Base-by-base conservation (phyloP, 2,113 vertebrate genomes). In the Thalassarche chlororhynchos region DNA sequence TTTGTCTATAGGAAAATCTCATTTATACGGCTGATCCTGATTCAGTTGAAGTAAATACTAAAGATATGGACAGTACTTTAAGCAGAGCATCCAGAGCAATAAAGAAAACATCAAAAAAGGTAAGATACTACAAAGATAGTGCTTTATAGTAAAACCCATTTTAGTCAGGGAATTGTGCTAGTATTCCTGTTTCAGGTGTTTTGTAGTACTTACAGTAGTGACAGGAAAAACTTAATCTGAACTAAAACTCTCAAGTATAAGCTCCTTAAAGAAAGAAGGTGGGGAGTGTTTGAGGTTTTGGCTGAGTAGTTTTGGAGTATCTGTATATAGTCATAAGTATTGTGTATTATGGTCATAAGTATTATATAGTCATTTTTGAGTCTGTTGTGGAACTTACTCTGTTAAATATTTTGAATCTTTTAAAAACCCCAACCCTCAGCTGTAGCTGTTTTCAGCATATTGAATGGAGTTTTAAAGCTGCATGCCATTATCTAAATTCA, bases 11-110 rank as follows among this genome's bases (percentile, higher is more conserved):
- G 99, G 99, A 99, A 97, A 99, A 99, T 95, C 98, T 99, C 64
- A 99, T 99, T 97, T 99, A 99, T 75, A 97, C 96, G 85, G 98
- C 99, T 86, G 99, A 99, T 95, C 99, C 99, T 55, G 99, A 99
- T 93, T 98, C 99, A 17, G 98, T 99, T 77, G 99, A 99, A 98
- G 98, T 99, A 94, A 99, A 98, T 98, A 99, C 99, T 58, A 99
- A 99, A 98, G 99, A 99, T 95, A 99, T 99, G 99, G 99, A 99
- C 96, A 99, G 99, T 96, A 99, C 99, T n/a, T 97, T 99, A 96
- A 99, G 99, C 97, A 99, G 99, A 98, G 99, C 99, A 89, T 99
- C 99, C 92, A 99, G 99, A 84, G 99, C 99, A 97, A 99, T 99
- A 97, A 99, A 99, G 98, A 99, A 99, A 97, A 99, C 99, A 16